Conservation (phyloP, 1,140 invertebrate species). For the Drosophila burlai region DNA sequence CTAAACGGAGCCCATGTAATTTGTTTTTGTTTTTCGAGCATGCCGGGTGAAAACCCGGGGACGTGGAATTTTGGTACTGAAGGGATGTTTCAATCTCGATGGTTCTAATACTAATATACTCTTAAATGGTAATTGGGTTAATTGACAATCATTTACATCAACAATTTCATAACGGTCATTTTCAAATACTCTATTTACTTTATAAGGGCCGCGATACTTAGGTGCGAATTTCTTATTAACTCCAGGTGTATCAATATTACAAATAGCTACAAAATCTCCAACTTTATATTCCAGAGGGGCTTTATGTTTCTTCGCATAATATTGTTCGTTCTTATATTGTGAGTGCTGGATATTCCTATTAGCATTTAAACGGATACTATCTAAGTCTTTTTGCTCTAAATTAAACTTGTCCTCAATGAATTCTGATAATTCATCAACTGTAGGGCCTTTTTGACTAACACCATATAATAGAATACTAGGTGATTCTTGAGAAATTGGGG, state of each 20-base stretch:
- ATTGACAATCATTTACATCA: too few species aligned
- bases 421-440: background rate
- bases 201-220: background rate
- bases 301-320: background rate
- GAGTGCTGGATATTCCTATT: background rate
- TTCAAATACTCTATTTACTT: too few species aligned
- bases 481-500: background rate
- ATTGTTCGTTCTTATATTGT: background rate
- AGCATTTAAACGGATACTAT: background rate
- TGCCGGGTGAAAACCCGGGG: too few species aligned
- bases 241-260: background rate
- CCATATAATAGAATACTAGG: background rate
- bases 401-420: background rate
- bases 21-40: too few species aligned
- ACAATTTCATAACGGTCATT: too few species aligned
- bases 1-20: too few species aligned
- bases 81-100: too few species aligned
- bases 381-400: background rate
- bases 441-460: background rate
- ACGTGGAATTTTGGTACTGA: too few species aligned
- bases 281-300: background rate
- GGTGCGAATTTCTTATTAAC: background rate
- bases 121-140: too few species aligned
- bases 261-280: too few species aligned
- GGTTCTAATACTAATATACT: too few species aligned